Conservation (phyloP, 2,113 vertebrate species). For the Oostethus manadensis region DNA sequence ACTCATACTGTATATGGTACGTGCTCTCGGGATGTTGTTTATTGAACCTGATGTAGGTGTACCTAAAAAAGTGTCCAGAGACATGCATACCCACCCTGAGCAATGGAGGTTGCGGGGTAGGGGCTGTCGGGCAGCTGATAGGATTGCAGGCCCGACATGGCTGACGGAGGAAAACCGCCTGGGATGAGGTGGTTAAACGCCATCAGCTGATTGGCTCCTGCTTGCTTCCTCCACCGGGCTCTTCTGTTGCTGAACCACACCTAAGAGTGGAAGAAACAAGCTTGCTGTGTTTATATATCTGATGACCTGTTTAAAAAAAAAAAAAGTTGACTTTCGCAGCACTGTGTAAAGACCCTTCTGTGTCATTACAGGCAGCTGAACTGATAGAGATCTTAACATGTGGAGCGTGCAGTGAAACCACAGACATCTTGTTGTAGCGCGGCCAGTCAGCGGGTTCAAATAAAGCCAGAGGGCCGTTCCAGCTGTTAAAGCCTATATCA, state of each 20-base stretch:
- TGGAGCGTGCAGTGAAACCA: conserved; percentile 40
- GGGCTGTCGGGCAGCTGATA: conserved; percentile 96
- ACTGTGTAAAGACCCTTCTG: conserved; percentile 12
- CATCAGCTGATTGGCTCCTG: conserved; percentile 98
- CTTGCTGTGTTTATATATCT: background rate
- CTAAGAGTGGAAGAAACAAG: conserved; percentile 56
- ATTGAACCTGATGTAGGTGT: background rate
- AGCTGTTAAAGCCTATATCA: conserved; percentile 47
- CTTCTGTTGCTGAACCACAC: conserved; percentile 99
- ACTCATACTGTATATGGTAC: no score
- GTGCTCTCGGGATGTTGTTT: no score
- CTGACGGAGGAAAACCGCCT: conserved; percentile 91
- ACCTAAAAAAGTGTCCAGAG: background rate
- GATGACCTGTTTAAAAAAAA: background rate
- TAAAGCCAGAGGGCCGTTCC: conserved; percentile 41
- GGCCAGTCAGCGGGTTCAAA: conserved; percentile 43
- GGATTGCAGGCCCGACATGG: conserved; percentile 89
- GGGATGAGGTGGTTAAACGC: conserved; percentile 99
- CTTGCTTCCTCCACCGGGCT: conserved; percentile 98
- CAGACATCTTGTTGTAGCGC: conserved; percentile 55
- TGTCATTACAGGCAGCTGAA: conserved; percentile 32
- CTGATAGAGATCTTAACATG: conserved; percentile 62
- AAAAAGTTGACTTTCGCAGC: conserved; percentile 5
- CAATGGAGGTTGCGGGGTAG: conserved; percentile 90
- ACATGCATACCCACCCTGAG: conserved; percentile 79